These are phyloP conservation scores for Sinocyclocheilus anophthalmus DNA, from an alignment of 2,113 vertebrate genomes.

Conservation along the genomic window DNA sequence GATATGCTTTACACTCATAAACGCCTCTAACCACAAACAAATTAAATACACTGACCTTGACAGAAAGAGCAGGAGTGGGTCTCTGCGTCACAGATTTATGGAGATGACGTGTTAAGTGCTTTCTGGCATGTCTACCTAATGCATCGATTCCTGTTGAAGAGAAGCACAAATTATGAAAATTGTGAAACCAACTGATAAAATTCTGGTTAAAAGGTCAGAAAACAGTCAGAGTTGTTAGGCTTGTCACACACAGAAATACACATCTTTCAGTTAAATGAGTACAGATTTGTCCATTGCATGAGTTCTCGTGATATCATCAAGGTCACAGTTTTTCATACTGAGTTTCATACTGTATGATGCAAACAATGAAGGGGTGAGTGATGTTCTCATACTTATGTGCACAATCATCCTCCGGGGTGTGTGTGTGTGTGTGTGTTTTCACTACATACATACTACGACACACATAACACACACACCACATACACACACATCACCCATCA, in stretches of 20 bases:
- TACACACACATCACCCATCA: too few species aligned
- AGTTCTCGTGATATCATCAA: not conserved
- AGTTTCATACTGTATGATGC: not conserved
- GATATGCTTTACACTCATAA: constrained; percentile 4
- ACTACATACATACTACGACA: too few species aligned
- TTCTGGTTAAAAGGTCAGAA: not conserved
- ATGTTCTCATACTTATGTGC: not conserved
- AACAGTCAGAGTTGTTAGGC: not conserved
- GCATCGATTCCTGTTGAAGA: not conserved
- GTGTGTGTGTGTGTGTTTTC: not conserved
- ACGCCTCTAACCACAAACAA: constrained; percentile 14
- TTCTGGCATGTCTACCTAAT: not conserved
- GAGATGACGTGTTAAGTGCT: not conserved
- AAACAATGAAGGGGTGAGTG: not conserved
- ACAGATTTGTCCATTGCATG: not conserved
- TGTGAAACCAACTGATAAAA: not conserved
- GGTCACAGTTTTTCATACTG: not conserved
- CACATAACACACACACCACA: too few species aligned
- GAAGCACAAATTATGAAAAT: not conserved
- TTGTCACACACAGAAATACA: not conserved
- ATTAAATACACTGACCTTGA: constrained; percentile 21
- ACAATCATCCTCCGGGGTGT: too few species aligned
- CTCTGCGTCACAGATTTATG: not conserved
- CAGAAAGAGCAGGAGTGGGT: not conserved
- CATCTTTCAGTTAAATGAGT: not conserved